Base-by-base conservation (phyloP, 2,113 vertebrate species). In the Varanus salvator region DNA sequence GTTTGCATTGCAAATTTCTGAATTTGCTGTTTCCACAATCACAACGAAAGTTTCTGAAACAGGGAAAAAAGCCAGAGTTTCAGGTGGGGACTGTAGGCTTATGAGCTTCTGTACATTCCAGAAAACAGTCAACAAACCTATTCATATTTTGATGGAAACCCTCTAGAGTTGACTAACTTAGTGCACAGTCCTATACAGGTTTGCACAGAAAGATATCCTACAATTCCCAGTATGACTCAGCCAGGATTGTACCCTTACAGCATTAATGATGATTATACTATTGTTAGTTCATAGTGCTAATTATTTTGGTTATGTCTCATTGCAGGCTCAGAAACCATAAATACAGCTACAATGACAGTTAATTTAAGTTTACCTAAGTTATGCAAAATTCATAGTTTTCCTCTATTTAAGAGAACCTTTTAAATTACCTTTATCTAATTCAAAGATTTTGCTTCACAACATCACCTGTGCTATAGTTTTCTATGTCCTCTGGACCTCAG, bases 21-120 rank as follows among this genome's bases (percentile, higher is more conserved):
- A 99, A 99, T 87, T 98, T 99, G 94, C 95, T 94, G 87, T 99
- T 99, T 88, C 99, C 99, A 97, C 99, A 99, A 93, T 99, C 99
- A 89, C 99, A 99, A 85, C 98, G 97, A 92, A 99, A 99, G 94
- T 99, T 98, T 96, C 99, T 99, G 87, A 15, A 92, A 96, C 83
- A 85, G 82, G 23, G 88, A 74, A 85, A 92, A 75, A 29, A 8
- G 19, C 80, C 95, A 96, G 94, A 94, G 78, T 93, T 97, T 84
- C 88, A 38, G 60, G 27, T 64, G 2, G 23, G 29, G 38, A 38
- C 60, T 80, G 29, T 72, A 82, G 14, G 29, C 8, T 82, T 64
- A 7, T n/a, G 3, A 48, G 3, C 9, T 50, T 50, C 11, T 0
- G 0, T n/a, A 90, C n/a, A 8, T 1, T 68, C 38, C 0, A 0